Evolutionary conservation across 1,140 invertebrate genomes (phyloP).

Genomic region (Nephotettix cincticeps): DNA sequence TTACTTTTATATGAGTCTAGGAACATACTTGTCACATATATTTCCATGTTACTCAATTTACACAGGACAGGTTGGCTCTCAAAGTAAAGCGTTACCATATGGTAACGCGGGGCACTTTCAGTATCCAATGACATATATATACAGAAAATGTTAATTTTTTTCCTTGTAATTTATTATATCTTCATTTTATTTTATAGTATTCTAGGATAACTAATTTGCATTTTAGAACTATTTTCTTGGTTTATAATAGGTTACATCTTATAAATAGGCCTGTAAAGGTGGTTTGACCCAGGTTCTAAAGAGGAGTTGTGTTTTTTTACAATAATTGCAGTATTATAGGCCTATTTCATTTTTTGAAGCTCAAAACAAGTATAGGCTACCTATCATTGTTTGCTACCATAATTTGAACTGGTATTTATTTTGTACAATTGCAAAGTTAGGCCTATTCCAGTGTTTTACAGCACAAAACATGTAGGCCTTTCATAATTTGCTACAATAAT

Average conservation of each 20-base stretch:
- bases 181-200: neutral
- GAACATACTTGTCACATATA: neutral
- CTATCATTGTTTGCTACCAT: too few relatives aligned
- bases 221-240: neutral
- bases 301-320: neutral
- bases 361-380: neutral
- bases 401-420: conserved; percentile 5
- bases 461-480: neutral
- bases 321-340: neutral
- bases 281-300: too few relatives aligned
- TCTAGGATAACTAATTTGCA: neutral
- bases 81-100: conserved; percentile 13
- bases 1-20: conserved; percentile 6
- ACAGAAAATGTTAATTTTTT: neutral
- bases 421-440: neutral
- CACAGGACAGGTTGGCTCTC: neutral
- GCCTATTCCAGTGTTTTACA: neutral
- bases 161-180: neutral
- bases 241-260: too few relatives aligned
- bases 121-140: conserved; percentile 12
- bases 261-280: too few relatives aligned
- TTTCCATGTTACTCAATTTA: conserved; percentile 2
- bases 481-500: neutral
- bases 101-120: conserved; percentile 20
- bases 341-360: neutral